Percentiles rank a stretch among this genome's conserved stretches.
These are phyloP conservation scores for Amphimedon queenslandica DNA, from an alignment of 37 sponge, comb jelly and placozoan genomes.

Conservation along the genomic window DNA sequence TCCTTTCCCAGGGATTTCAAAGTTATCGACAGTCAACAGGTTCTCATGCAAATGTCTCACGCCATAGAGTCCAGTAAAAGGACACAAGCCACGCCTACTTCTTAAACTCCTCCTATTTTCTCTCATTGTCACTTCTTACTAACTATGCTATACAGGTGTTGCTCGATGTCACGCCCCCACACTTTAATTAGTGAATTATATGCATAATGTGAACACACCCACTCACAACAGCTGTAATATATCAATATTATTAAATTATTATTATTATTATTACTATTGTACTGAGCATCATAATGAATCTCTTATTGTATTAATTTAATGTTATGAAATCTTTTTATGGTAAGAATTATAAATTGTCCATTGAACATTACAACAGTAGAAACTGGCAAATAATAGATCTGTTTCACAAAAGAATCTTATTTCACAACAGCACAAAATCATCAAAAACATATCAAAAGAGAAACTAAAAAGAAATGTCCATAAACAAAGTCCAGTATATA, in stretches of 20 bases:
- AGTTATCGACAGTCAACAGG: slow-evolving; percentile 45
- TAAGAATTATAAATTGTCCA: too few relatives aligned
- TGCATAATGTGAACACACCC: neutral
- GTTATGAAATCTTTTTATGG: too few relatives aligned
- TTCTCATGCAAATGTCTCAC: slow-evolving; percentile 55
- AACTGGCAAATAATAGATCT: too few relatives aligned
- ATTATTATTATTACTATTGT: neutral
- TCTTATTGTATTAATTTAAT: too few relatives aligned
- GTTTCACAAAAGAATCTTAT: too few relatives aligned
- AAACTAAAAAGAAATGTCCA: too few relatives aligned
- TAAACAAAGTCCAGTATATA: too few relatives aligned
- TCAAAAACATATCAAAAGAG: too few relatives aligned
- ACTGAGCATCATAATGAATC: neutral
- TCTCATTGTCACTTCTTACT: slow-evolving; percentile 1
- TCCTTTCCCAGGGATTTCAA: slow-evolving; percentile 25
- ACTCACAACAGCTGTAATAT: too few relatives aligned
- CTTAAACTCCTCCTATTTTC: neutral
- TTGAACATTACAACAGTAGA: too few relatives aligned
- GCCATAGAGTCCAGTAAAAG: slow-evolving; percentile 16
- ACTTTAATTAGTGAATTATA: neutral
- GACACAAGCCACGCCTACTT: neutral
- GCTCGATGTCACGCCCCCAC: neutral
- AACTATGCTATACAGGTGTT: neutral
- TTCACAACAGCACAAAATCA: too few relatives aligned
- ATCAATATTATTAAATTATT: neutral